These are phyloP conservation scores for Fragum fragum DNA, from an alignment of 2,888 invertebrate species.

Conservation along the genomic window DNA sequence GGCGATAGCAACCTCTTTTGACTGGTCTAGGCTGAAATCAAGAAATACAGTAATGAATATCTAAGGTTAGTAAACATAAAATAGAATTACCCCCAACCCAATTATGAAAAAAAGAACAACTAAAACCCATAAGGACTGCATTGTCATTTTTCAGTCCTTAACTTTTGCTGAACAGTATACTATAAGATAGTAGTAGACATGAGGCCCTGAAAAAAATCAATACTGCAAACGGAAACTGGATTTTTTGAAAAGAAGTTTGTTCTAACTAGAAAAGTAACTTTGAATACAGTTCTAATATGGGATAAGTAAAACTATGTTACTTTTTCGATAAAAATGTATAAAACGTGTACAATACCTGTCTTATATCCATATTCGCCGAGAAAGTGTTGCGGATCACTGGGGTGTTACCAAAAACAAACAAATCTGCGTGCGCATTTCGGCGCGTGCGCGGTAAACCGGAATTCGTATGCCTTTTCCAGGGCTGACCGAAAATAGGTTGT, in stretches of 20 bases:
- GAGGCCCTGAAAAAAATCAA: neutral
- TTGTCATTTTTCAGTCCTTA: neutral
- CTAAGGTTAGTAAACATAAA: neutral
- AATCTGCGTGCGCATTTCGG: neutral
- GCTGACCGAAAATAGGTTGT: no score
- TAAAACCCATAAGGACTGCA: neutral
- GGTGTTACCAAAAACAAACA: neutral
- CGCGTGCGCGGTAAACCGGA: neutral
- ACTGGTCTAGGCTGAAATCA: neutral
- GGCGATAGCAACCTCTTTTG: slow-evolving; percentile 14
- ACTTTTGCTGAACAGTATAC: neutral
- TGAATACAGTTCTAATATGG: neutral
- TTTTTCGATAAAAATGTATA: neutral
- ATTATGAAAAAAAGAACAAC: neutral
- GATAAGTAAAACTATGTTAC: neutral
- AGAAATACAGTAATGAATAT: no score
- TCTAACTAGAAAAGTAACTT: neutral
- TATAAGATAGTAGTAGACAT: neutral
- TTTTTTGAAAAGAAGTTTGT: neutral
- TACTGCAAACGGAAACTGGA: no score
- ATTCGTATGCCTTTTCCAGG: no score
- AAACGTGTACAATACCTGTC: no score
- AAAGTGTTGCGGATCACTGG: no score
- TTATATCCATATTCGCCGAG: neutral
- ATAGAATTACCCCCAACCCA: neutral